These are phyloP conservation scores for Nowickia ferox DNA, from an alignment of 2,888 invertebrate species.

Conservation along the genomic window DNA sequence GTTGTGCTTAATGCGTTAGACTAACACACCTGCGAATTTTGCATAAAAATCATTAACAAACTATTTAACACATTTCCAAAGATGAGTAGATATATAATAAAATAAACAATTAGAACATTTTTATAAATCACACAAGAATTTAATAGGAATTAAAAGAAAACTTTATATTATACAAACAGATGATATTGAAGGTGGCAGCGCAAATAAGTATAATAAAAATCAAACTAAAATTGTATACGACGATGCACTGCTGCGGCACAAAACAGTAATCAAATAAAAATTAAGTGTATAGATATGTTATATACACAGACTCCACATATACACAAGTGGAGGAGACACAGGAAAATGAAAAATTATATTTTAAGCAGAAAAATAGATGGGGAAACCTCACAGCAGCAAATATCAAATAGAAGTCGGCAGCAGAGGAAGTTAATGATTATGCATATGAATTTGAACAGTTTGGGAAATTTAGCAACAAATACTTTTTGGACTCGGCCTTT, in stretches of 20 bases:
- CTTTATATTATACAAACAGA: slow-evolving; percentile 17
- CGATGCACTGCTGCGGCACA: slow-evolving; percentile 51
- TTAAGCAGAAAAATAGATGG: slow-evolving; percentile 56
- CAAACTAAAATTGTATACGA: slow-evolving; percentile 34
- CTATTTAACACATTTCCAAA: slow-evolving; percentile 40
- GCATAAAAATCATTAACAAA: neutral
- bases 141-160: neutral
- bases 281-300: slow-evolving; percentile 49
- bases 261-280: slow-evolving; percentile 61
- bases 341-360: slow-evolving; percentile 58
- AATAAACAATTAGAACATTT: slow-evolving; percentile 11
- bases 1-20: too few relatives aligned
- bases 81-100: neutral
- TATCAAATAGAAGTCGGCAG: slow-evolving; percentile 29
- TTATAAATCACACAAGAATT: neutral
- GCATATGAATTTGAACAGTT: slow-evolving; percentile 20
- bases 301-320: slow-evolving; percentile 70
- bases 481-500: neutral
- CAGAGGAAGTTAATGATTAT: slow-evolving; percentile 63
- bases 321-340: slow-evolving; percentile 53
- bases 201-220: slow-evolving; percentile 23
- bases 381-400: slow-evolving; percentile 63
- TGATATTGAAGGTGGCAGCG: slow-evolving; percentile 51
- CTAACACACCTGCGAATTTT: too few relatives aligned
- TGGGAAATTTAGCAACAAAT: neutral